Base-by-base conservation (phyloP, 2,797 vertebrate genomes). In the Sebastes hopkinsi region DNA sequence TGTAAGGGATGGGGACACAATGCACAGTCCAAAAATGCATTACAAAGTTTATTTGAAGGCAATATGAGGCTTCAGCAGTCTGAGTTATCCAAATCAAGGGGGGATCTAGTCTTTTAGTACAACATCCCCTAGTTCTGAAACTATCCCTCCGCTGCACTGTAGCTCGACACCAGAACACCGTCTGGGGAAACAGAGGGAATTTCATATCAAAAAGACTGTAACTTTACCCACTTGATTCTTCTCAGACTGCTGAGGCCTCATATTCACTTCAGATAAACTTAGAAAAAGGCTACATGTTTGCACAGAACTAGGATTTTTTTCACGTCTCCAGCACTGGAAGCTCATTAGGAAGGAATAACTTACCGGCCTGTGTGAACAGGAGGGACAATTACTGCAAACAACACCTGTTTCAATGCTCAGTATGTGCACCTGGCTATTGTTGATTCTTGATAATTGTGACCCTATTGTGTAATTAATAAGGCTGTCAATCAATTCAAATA, bases 291-390 rank as follows among this genome's bases (percentile, higher is more conserved):
- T 32, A 42, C 8, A 73, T 62, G 58, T 73, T 73, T 61, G 70
- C 20, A 60, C 56, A 62, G 62, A 27, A 12, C 29, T 5, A 18
- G 20, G 27, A 2, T 34, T 62, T 3, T 12, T 61, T 12, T 34
- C 12, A n/a, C n/a, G n/a, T 54, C n/a, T 54, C n/a, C n/a, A 22
- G n/a, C 18, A 52, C 18, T 54, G n/a, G n/a, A 22, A 54, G 7
- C 55, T 68, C 69, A 72, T 61, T 72, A 61, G 62, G 30, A 67
- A n/a, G 25, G 55, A 75, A 61, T 69, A 34, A 55, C 18, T 71
- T 20, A 32, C 27, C 7, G 18, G 66, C 22, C 22, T 36, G 36
- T 72, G n/a, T 60, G 54, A 66, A 29, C 18, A 46, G 14, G 36
- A 76, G n/a, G 62, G 72, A 68, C 30, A 32, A 30, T 71, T 32